These are phyloP conservation scores for Gadopsis bispinosus DNA, from an alignment of 2,797 vertebrate genomes.

Conservation along the genomic window DNA sequence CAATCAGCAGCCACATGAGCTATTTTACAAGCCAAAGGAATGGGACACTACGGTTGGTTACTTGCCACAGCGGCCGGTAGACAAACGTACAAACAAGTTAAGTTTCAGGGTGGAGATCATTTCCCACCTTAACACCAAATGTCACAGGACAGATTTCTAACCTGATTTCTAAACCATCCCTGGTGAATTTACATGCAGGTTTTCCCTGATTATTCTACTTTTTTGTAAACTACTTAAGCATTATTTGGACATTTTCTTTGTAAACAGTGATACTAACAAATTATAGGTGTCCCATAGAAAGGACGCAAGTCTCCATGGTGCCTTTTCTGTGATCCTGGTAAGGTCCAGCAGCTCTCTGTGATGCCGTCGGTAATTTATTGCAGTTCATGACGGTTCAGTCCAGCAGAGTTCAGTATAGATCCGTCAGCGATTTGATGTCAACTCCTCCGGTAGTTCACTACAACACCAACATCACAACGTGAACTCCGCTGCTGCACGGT, in stretches of 20 bases:
- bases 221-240: constrained; percentile 67
- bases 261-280: constrained; percentile 70
- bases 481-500: neutral
- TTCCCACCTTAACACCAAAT: constrained; percentile 20
- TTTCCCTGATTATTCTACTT: constrained; percentile 70
- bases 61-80: constrained; percentile 31
- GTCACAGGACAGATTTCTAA: constrained; percentile 41
- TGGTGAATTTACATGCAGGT: constrained; percentile 68
- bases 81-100: constrained; percentile 33
- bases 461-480: neutral
- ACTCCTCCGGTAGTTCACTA: constrained; percentile 14
- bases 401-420: neutral
- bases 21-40: constrained; percentile 39
- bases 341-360: constrained; percentile 3
- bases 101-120: constrained; percentile 6
- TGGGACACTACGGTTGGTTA: neutral
- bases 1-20: neutral
- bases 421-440: constrained; percentile 9
- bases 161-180: constrained; percentile 59
- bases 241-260: constrained; percentile 49
- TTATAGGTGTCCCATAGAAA: neutral
- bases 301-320: constrained; percentile 2
- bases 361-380: neutral
- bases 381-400: neutral
- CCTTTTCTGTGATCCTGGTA: neutral